Evolutionary conservation across 2,888 invertebrate species (phyloP).

Genomic region (Tetragonula carbonaria): DNA sequence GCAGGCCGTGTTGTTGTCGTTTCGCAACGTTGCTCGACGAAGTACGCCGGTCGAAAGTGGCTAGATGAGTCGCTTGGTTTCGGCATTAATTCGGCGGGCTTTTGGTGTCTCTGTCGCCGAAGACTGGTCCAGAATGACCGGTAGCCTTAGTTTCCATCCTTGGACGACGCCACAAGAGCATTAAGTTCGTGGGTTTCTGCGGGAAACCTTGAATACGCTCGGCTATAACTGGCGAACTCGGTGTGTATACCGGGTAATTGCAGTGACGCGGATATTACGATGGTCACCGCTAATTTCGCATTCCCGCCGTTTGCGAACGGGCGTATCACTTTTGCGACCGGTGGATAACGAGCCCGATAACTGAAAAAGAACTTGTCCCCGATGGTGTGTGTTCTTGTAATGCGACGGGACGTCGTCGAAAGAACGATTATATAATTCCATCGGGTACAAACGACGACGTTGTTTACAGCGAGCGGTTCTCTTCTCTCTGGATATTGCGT

Average conservation of each 20-base stretch:
- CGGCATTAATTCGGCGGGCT: constrained; percentile 27
- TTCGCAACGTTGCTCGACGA: neutral
- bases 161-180: constrained; percentile 62
- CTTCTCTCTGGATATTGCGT: neutral
- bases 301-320: constrained; percentile 14
- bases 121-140: constrained; percentile 56
- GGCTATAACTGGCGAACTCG: constrained; percentile 51
- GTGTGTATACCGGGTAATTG: constrained; percentile 57
- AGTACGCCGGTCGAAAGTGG: neutral
- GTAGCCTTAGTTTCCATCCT: constrained; percentile 50
- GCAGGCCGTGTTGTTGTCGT: neutral
- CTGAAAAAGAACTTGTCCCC: constrained; percentile 8
- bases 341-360: constrained; percentile 15
- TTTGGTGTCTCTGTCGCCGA: constrained; percentile 30
- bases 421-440: constrained; percentile 22
- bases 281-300: constrained; percentile 56
- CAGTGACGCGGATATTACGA: constrained; percentile 56
- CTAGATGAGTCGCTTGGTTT: constrained; percentile 24
- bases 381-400: neutral
- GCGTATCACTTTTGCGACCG: constrained; percentile 31
- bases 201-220: constrained; percentile 66
- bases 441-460: constrained; percentile 2
- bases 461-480: constrained; percentile 1
- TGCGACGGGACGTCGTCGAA: constrained; percentile 1
- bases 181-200: constrained; percentile 70